Evolutionary conservation across 1,140 invertebrate species (phyloP).

Genomic region (Drosophila kurseongensis): DNA sequence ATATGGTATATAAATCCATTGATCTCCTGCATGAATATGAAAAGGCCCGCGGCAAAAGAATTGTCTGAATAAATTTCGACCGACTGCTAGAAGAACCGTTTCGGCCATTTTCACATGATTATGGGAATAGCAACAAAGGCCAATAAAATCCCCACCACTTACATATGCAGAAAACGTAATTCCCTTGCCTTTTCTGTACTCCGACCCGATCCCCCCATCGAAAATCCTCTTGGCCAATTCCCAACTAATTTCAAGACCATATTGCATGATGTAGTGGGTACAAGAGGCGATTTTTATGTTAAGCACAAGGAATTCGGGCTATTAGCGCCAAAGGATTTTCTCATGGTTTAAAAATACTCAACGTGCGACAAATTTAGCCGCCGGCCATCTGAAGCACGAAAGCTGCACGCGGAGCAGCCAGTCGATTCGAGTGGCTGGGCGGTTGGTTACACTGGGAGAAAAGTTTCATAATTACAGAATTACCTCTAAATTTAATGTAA

Average conservation of each 20-base stretch:
- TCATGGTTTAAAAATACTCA: slow-evolving; percentile 84
- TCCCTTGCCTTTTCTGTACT: slow-evolving; percentile 1
- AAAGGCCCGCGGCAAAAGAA: slow-evolving; percentile 37
- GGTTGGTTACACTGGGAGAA: slow-evolving; percentile 14
- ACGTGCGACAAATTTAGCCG: slow-evolving; percentile 84
- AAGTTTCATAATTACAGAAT: neutral
- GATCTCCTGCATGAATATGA: slow-evolving; percentile 45
- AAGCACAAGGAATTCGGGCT: slow-evolving; percentile 83
- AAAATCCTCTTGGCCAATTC: slow-evolving; percentile 28
- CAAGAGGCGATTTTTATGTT: slow-evolving; percentile 82
- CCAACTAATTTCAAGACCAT: slow-evolving; percentile 65
- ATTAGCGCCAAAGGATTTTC: slow-evolving; percentile 84
- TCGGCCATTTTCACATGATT: slow-evolving; percentile 76
- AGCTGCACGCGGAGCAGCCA: slow-evolving; percentile 70
- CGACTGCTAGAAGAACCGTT: slow-evolving; percentile 51
- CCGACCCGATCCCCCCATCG: neutral
- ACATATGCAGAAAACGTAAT: slow-evolving; percentile 38
- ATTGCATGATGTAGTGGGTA: slow-evolving; percentile 70
- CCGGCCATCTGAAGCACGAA: slow-evolving; percentile 79
- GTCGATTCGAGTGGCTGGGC: slow-evolving; percentile 32
- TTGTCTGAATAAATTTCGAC: slow-evolving; percentile 37
- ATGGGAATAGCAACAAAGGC: slow-evolving; percentile 51
- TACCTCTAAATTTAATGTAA: no score
- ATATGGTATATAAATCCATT: slow-evolving; percentile 33
- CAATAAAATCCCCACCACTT: slow-evolving; percentile 54